Evolutionary conservation across 2,797 vertebrate species (phyloP).

Genomic region (Lophius americanus): DNA sequence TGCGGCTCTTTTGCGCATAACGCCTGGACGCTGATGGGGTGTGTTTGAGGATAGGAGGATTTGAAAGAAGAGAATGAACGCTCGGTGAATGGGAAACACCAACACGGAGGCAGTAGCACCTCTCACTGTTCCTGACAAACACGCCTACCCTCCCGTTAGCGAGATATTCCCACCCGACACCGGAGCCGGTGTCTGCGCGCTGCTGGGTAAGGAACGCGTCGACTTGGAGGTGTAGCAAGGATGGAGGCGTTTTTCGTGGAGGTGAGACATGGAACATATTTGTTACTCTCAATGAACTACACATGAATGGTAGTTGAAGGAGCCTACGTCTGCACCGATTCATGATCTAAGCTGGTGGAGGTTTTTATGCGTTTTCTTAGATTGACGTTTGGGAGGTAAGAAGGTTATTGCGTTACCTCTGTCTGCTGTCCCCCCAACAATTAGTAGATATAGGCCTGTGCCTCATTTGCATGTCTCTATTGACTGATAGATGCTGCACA

Average conservation of each 20-base stretch:
- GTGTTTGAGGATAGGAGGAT: conserved; percentile 26
- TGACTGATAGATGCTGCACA: conserved; percentile 1
- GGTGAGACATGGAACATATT: conserved; percentile 66
- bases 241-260: conserved; percentile 84
- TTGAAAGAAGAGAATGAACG: conserved; percentile 33
- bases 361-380: not conserved
- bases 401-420: conserved; percentile 60
- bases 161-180: conserved; percentile 53
- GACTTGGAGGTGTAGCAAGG: conserved; percentile 69
- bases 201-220: conserved; percentile 63
- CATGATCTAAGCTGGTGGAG: conserved; percentile 3
- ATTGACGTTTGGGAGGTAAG: conserved; percentile 11
- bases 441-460: conserved; percentile 9
- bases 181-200: conserved; percentile 65
- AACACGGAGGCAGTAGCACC: conserved; percentile 35
- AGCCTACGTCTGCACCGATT: not conserved
- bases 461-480: conserved; percentile 4
- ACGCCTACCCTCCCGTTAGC: conserved; percentile 27
- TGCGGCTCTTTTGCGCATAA: conserved; percentile 56
- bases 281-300: conserved; percentile 22
- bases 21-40: conserved; percentile 35
- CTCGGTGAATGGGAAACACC: conserved; percentile 73
- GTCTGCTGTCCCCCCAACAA: conserved; percentile 14
- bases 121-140: conserved; percentile 27
- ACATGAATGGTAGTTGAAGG: conserved; percentile 16